phyloP scores from a whole-genome alignment of 2,113 vertebrate genomes.

The Gyps fulvus region DNA sequence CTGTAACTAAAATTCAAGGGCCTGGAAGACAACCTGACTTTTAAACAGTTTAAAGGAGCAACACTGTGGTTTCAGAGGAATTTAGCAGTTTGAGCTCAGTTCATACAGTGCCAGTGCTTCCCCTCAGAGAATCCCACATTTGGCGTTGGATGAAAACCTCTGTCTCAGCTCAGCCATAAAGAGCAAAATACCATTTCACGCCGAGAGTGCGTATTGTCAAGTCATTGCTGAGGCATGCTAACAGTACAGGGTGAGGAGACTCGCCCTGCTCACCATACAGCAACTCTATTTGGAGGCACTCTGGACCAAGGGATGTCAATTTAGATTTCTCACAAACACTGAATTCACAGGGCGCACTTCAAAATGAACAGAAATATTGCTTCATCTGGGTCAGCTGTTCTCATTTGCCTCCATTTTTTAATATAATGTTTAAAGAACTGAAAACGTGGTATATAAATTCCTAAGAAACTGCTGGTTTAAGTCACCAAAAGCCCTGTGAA shows the following conservation, averaged over 20 bases:
- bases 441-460: neutral
- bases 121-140: neutral
- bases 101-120: neutral
- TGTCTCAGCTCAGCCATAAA: neutral
- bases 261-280: neutral
- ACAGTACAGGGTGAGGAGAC: neutral
- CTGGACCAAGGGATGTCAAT: neutral
- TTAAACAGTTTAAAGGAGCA: neutral
- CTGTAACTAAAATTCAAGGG: constrained; percentile 22
- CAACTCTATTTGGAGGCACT: neutral
- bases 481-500: neutral
- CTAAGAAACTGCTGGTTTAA: neutral
- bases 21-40: constrained; percentile 21
- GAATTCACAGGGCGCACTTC: neutral
- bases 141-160: neutral
- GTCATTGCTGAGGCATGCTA: neutral
- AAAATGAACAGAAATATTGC: neutral
- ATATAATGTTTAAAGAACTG: neutral
- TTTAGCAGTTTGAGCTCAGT: neutral
- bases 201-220: neutral
- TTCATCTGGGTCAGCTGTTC: neutral
- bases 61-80: neutral
- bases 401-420: neutral
- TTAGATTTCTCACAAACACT: neutral
- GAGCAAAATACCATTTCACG: neutral